phyloP scores from a whole-genome alignment of 2,797 vertebrate genomes.

The Loris lydekkerianus region DNA sequence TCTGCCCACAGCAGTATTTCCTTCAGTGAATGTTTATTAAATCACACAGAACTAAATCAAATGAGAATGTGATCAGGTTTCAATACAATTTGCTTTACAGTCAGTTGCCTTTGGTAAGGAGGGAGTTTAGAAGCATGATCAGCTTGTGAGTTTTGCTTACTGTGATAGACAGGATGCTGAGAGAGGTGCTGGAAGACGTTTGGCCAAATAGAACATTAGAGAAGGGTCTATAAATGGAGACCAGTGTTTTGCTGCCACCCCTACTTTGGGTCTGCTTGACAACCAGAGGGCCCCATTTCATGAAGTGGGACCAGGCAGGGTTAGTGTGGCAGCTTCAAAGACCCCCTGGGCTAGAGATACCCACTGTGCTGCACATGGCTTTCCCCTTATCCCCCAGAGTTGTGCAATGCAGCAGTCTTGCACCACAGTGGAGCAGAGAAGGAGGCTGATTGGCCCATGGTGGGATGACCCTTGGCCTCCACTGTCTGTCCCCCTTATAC shows the following conservation, averaged over 20 bases:
- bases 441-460: neutral
- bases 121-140: neutral
- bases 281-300: neutral
- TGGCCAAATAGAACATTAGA: neutral
- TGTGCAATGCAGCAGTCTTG: neutral
- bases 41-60: neutral
- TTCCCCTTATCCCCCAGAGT: neutral
- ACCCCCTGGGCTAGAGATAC: neutral
- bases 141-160: neutral
- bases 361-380: neutral
- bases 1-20: neutral
- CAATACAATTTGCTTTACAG: neutral
- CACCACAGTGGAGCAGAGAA: neutral
- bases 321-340: neutral
- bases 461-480: neutral
- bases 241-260: neutral
- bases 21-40: neutral
- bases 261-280: neutral
- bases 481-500: slow-evolving; percentile 2
- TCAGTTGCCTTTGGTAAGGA: neutral
- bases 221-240: neutral
- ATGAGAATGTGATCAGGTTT: neutral
- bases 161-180: neutral
- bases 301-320: neutral
- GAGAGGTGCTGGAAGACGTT: neutral